Conservation (phyloP, 2,113 vertebrate genomes). For the Megaptera novaeangliae region DNA sequence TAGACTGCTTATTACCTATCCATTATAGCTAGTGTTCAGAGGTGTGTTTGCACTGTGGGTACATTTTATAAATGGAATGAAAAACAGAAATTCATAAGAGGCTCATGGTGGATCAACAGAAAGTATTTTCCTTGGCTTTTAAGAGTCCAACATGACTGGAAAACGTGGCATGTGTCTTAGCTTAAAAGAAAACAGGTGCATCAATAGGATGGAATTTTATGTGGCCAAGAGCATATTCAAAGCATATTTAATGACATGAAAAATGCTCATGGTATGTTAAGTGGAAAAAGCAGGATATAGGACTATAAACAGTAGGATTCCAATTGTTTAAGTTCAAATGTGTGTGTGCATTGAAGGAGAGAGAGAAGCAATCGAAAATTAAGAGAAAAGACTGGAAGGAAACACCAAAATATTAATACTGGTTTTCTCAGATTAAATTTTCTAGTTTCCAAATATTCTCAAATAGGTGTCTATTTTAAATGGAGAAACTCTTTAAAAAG, state of each 20-base stretch:
- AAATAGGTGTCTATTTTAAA: neutral
- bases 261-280: slow-evolving; percentile 66
- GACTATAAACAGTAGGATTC: slow-evolving; percentile 38
- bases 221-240: slow-evolving; percentile 65
- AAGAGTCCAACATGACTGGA: slow-evolving; percentile 34
- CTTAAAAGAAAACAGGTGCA: slow-evolving; percentile 75
- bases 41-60: neutral
- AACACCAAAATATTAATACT: neutral
- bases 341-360: neutral
- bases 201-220: slow-evolving; percentile 69
- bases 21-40: slow-evolving; percentile 1
- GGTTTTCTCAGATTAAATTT: slow-evolving; percentile 9
- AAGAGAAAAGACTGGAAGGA: neutral
- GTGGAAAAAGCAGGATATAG: slow-evolving; percentile 60
- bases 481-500: neutral
- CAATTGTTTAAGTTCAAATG: neutral
- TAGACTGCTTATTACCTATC: slow-evolving; percentile 31
- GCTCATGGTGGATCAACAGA: neutral
- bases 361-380: neutral
- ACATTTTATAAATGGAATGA: slow-evolving; percentile 33
- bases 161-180: slow-evolving; percentile 55
- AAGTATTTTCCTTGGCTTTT: slow-evolving; percentile 52
- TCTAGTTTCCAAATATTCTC: neutral
- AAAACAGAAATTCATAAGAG: slow-evolving; percentile 2
- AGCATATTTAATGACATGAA: slow-evolving; percentile 68